These are phyloP conservation scores for Boloria euphrosyne DNA, from an alignment of 2,888 invertebrate species.

Conservation along the genomic window DNA sequence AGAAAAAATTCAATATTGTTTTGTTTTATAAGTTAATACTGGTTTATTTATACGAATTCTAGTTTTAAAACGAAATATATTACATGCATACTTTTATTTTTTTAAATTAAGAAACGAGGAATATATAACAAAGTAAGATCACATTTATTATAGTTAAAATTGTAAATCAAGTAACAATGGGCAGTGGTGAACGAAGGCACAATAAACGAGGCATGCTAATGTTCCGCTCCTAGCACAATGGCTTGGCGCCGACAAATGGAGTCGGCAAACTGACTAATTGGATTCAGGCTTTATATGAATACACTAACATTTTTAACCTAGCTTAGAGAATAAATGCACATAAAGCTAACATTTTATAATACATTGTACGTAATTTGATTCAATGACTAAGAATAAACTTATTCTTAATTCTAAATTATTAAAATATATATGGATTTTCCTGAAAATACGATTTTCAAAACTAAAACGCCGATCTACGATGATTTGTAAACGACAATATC, in stretches of 20 bases:
- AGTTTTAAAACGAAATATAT: no score
- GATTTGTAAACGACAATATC: slow-evolving; percentile 8
- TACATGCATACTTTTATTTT: no score
- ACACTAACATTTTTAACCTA: background rate
- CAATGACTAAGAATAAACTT: no score
- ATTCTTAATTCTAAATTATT: background rate
- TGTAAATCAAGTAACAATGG: slow-evolving; percentile 36
- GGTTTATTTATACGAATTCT: no score
- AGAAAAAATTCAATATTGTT: slow-evolving; percentile 9
- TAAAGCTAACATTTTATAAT: no score
- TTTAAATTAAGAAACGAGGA: background rate
- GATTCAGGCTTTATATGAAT: slow-evolving; percentile 20
- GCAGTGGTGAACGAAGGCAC: slow-evolving; percentile 29
- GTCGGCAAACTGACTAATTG: slow-evolving; percentile 31
- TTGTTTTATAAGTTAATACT: background rate
- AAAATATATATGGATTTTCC: background rate
- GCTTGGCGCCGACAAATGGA: slow-evolving; percentile 35
- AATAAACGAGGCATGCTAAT: slow-evolving; percentile 37
- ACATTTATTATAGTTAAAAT: slow-evolving; percentile 16
- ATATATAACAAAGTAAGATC: background rate
- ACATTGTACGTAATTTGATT: no score
- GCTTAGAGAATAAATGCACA: background rate
- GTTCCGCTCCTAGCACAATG: slow-evolving; percentile 37
- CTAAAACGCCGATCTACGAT: slow-evolving; percentile 4
- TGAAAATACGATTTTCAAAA: background rate